These are phyloP conservation scores for Myiotriccus ornatus DNA, from an alignment of 2,797 vertebrate genomes.

Conservation along the genomic window DNA sequence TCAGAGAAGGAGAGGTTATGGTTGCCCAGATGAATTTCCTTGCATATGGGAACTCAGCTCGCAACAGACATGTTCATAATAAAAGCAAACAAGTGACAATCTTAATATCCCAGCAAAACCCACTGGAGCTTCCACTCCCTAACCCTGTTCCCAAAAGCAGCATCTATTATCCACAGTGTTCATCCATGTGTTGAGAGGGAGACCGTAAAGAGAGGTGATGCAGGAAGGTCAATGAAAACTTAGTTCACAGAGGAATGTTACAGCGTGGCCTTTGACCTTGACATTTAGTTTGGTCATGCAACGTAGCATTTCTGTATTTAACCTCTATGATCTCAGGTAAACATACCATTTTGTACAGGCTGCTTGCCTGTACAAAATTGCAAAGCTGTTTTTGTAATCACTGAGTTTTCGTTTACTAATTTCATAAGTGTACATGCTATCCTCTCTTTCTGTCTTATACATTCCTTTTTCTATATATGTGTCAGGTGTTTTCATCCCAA, in stretches of 20 bases:
- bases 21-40: neutral
- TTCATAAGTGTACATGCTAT: neutral
- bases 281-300: neutral
- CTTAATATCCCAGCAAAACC: neutral
- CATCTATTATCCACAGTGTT: neutral
- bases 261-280: neutral
- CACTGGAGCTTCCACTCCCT: neutral
- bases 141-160: neutral
- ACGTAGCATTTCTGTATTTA: neutral
- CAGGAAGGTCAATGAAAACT: neutral
- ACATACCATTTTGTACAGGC: neutral
- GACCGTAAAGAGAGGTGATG: neutral
- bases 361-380: neutral
- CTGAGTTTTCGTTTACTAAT: neutral
- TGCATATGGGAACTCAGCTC: neutral
- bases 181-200: neutral
- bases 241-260: neutral
- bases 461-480: neutral
- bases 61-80: neutral
- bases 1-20: neutral
- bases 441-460: neutral
- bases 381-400: neutral
- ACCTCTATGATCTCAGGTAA: neutral
- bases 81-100: neutral
- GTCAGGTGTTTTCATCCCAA: neutral